A percentile compares a stretch with the other conserved stretches of the same genome.
Evolutionary conservation across 1,140 invertebrate genomes (phyloP).

Genomic region (Araneus ventricosus): DNA sequence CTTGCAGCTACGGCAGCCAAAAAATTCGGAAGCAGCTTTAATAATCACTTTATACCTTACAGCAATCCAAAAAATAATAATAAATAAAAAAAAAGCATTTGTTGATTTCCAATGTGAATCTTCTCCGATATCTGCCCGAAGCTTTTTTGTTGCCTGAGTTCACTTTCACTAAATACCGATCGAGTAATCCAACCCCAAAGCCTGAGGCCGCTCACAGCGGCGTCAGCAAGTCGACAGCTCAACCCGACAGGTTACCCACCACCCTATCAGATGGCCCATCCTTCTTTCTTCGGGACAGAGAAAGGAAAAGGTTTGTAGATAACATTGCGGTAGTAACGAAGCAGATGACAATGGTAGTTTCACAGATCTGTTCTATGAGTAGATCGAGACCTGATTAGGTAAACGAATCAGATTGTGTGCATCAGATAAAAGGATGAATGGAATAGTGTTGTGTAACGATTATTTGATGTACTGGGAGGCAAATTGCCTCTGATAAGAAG

Average conservation of each 20-base stretch:
- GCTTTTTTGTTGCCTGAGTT: not conserved
- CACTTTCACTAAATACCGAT: not conserved
- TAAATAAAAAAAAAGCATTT: not conserved
- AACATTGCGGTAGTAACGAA: not conserved
- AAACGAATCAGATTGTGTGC: not conserved
- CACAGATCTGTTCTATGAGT: not conserved
- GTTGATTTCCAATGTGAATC: not conserved
- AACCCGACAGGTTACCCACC: not conserved
- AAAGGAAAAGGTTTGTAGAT: not conserved
- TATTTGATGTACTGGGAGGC: too few species aligned
- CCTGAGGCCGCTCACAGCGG: not conserved
- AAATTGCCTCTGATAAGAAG: too few species aligned
- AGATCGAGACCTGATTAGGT: not conserved
- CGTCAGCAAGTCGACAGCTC: slow-evolving; percentile 19
- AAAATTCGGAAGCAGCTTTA: too few species aligned
- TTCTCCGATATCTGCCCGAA: not conserved
- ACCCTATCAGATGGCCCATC: not conserved
- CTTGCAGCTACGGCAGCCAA: too few species aligned
- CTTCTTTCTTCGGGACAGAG: not conserved
- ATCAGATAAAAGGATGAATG: not conserved
- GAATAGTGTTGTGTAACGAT: not conserved
- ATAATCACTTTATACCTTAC: not conserved
- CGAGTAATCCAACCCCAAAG: not conserved
- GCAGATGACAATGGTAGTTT: not conserved
- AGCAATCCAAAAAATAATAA: not conserved